phyloP scores from a whole-genome alignment of 2,113 vertebrate species.

The Rafetus swinhoei region DNA sequence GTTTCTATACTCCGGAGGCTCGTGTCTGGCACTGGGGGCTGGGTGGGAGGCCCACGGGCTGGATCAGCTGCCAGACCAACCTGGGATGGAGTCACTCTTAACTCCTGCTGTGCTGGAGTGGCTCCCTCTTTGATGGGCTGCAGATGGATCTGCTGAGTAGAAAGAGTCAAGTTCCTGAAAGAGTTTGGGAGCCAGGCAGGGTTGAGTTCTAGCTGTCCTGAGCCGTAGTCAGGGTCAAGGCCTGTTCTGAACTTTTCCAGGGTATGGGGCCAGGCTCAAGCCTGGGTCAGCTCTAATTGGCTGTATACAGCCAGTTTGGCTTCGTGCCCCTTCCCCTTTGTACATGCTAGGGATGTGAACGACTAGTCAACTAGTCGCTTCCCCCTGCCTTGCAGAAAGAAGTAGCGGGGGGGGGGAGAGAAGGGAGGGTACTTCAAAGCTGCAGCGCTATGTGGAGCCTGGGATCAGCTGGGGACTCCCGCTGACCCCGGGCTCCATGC shows the following conservation, averaged over 20 bases:
- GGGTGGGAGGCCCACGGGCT: neutral
- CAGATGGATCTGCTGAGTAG: neutral
- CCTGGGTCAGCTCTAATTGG: neutral
- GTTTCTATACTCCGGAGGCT: neutral
- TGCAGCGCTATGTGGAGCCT: too few relatives aligned
- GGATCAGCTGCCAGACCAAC: neutral
- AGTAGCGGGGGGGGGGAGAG: too few relatives aligned
- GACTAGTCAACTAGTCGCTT: too few relatives aligned
- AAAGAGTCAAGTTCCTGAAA: neutral
- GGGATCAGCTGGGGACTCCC: too few relatives aligned
- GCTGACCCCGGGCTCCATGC: too few relatives aligned
- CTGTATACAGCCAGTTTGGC: neutral
- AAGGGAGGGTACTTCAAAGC: too few relatives aligned
- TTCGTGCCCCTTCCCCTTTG: accelerated
- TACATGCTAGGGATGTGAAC: neutral
- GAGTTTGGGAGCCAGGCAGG: neutral
- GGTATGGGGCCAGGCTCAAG: neutral
- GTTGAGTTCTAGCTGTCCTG: neutral
- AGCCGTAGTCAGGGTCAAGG: neutral
- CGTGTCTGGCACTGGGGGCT: neutral
- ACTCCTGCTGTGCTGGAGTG: neutral
- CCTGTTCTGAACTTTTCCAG: neutral
- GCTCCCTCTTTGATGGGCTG: neutral
- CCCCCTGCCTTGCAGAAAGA: too few relatives aligned
- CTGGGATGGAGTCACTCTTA: neutral